Conservation (phyloP, 2,797 vertebrate species). For the Notolepis coatsorum region DNA sequence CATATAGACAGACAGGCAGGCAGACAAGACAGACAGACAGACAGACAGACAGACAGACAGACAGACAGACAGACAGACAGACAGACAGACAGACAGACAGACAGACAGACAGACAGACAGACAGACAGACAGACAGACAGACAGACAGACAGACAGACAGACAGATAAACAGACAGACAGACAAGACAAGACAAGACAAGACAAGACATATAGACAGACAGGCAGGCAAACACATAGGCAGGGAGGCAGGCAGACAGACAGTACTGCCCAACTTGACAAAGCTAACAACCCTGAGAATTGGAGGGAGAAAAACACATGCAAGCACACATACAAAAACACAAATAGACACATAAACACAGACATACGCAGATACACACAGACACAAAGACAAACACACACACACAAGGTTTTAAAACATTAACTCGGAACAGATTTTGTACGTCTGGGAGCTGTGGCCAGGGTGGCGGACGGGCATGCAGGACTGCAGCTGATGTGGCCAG, state of each 20-base stretch:
- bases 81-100: background rate
- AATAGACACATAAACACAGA: background rate
- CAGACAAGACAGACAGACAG: slow-evolving; percentile 65
- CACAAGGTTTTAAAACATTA: slow-evolving; percentile 63
- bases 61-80: slow-evolving; percentile 32
- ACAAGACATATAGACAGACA: too few relatives aligned
- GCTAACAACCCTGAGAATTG: too few relatives aligned
- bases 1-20: slow-evolving; percentile 63
- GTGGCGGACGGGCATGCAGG: slow-evolving; percentile 57
- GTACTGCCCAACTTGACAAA: too few relatives aligned
- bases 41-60: slow-evolving; percentile 37
- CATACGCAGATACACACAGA: background rate
- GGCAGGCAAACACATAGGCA: too few relatives aligned
- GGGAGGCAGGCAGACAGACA: too few relatives aligned
- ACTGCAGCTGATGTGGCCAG: slow-evolving; percentile 65
- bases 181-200: too few relatives aligned
- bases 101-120: background rate
- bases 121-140: slow-evolving; percentile 1
- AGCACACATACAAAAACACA: background rate
- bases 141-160: background rate
- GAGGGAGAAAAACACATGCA: background rate
- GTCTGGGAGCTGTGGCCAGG: slow-evolving; percentile 59
- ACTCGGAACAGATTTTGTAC: slow-evolving; percentile 72
- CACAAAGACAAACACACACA: background rate
- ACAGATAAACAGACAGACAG: too few relatives aligned